Evolutionary conservation across 2,113 vertebrate genomes (phyloP).

Genomic region (Alectura lathami): DNA sequence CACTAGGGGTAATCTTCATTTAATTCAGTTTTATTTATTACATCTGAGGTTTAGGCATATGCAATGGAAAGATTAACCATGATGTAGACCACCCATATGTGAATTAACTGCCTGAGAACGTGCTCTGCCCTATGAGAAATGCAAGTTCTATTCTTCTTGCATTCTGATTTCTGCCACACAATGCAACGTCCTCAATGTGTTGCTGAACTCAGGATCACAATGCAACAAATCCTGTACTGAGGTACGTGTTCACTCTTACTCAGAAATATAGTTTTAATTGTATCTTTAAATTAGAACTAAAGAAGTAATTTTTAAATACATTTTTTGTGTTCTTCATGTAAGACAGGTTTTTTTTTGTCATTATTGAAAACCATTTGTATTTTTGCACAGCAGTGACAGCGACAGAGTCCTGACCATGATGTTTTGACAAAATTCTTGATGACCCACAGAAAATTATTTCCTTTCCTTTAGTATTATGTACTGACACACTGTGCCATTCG

Average conservation of each 20-base stretch:
- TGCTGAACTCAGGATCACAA: neutral
- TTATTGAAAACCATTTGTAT: neutral
- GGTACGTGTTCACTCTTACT: neutral
- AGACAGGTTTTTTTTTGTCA: neutral
- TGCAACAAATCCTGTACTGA: neutral
- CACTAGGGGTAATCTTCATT: neutral
- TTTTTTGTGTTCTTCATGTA: neutral
- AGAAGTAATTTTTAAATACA: neutral
- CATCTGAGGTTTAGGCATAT: neutral
- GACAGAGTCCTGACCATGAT: neutral
- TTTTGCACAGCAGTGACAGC: neutral
- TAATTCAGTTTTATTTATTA: neutral
- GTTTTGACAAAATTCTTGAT: constrained; percentile 16
- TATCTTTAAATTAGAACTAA: neutral
- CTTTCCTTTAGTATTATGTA: neutral
- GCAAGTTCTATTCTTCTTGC: accelerated
- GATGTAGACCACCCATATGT: neutral
- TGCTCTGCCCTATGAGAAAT: neutral
- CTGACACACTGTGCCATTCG: neutral
- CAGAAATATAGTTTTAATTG: neutral
- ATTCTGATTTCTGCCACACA: neutral
- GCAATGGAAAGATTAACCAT: neutral
- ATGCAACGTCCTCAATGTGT: accelerated
- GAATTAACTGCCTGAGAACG: neutral
- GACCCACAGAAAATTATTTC: constrained; percentile 22